Conservation (phyloP, 1,140 invertebrate species). For the Drosophila sechellia region DNA sequence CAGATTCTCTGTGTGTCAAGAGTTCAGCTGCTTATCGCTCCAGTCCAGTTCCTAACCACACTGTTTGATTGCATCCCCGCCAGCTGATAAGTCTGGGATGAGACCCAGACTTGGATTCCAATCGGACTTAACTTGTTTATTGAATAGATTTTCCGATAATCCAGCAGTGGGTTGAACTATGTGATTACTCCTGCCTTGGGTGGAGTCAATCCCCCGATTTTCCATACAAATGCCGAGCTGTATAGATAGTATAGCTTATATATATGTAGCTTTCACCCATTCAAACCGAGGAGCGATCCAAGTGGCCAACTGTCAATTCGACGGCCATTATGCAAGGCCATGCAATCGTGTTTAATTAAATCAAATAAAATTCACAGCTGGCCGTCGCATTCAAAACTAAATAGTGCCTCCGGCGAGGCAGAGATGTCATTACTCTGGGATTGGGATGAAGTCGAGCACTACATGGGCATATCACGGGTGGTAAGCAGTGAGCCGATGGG, state of each 20-base stretch:
- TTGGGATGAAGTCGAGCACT: slow-evolving; percentile 35
- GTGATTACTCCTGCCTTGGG: not conserved
- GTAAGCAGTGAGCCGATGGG: slow-evolving; percentile 41
- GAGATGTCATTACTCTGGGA: slow-evolving; percentile 65
- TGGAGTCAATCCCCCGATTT: not conserved
- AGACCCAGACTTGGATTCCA: slow-evolving; percentile 16
- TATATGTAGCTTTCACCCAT: slow-evolving; percentile 24
- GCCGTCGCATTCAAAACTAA: slow-evolving; percentile 58
- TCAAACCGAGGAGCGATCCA: slow-evolving; percentile 2
- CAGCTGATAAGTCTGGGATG: slow-evolving; percentile 27
- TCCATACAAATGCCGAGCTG: not conserved
- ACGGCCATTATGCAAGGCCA: slow-evolving; percentile 57
- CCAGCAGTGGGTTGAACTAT: not conserved
- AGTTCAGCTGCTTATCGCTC: slow-evolving; percentile 51
- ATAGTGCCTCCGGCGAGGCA: slow-evolving; percentile 43
- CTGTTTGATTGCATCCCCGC: slow-evolving; percentile 10
- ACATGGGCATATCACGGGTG: slow-evolving; percentile 30
- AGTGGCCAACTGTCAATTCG: slow-evolving; percentile 42
- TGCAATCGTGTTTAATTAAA: slow-evolving; percentile 70
- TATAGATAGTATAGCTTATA: too few relatives aligned
- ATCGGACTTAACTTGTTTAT: slow-evolving; percentile 38
- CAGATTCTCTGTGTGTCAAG: slow-evolving; percentile 53
- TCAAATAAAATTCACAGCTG: slow-evolving; percentile 81
- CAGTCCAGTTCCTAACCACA: slow-evolving; percentile 5
- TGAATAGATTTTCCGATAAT: slow-evolving; percentile 32